Evolutionary conservation across 1,140 invertebrate genomes (phyloP).

Genomic region (Lysiphlebus fabarum): DNA sequence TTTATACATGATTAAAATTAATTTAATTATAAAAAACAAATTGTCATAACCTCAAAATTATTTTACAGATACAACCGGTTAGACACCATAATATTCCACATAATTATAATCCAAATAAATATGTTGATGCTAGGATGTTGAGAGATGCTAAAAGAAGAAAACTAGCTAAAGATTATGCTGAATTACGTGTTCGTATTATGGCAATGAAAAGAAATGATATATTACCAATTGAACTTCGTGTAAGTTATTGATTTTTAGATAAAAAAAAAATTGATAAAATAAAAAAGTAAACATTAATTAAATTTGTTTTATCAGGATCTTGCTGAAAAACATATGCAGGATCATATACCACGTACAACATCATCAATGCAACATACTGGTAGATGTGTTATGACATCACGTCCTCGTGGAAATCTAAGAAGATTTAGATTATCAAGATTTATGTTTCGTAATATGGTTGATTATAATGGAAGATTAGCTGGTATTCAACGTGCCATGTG

Average conservation of each 20-base stretch:
- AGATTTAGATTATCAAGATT: conserved; percentile 84
- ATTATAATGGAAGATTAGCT: conserved; percentile 80
- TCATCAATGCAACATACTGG: conserved; percentile 61
- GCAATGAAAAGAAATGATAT: conserved; percentile 77
- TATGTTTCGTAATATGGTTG: conserved; percentile 80
- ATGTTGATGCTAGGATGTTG: conserved; percentile 69
- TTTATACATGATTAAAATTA: background rate
- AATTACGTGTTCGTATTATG: conserved; percentile 70
- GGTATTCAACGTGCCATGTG: conserved; percentile 87
- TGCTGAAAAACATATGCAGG: conserved; percentile 70
- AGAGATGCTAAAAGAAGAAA: conserved; percentile 77
- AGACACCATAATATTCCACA: background rate
- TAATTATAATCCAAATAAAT: conserved; percentile 15
- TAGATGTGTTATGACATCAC: conserved; percentile 78
- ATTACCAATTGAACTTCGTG: conserved; percentile 73
- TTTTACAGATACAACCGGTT: conserved; percentile 19
- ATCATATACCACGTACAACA: conserved; percentile 70
- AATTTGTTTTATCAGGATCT: conserved; percentile 52
- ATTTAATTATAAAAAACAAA: background rate
- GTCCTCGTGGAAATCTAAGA: conserved; percentile 69
- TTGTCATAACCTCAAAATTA: background rate
- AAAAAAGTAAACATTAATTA: background rate
- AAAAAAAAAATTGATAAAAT: conserved; percentile 4
- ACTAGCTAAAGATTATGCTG: conserved; percentile 67
- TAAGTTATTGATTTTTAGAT: conserved; percentile 39